A percentile compares a stretch with the other conserved stretches of the same genome.
Evolutionary conservation across 2,888 invertebrate species (phyloP).

Genomic region (Dascillus cervinus): DNA sequence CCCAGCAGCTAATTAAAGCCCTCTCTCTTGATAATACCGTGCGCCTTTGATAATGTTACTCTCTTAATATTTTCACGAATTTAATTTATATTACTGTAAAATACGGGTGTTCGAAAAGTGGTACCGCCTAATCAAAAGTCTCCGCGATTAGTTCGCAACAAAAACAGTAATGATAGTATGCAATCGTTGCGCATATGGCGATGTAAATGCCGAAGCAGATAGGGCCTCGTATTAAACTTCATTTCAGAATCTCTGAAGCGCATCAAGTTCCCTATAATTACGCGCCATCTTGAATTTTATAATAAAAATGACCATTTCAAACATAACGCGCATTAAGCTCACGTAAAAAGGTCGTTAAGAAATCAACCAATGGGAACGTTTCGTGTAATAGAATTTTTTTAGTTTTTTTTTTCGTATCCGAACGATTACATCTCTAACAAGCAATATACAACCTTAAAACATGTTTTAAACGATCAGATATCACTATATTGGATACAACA

Average conservation of each 20-base stretch:
- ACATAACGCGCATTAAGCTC: conserved; percentile 37
- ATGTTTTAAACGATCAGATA: conserved; percentile 11
- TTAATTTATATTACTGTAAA: too few species aligned
- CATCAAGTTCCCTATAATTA: conserved; percentile 15
- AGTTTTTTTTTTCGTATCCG: too few species aligned
- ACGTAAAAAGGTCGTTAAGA: conserved; percentile 45
- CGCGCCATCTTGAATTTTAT: conserved; percentile 41
- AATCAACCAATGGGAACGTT: conserved; percentile 40
- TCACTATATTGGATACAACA: conserved; percentile 2
- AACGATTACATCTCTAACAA: conserved; percentile 25
- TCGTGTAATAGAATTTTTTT: conserved; percentile 41
- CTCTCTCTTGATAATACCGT: too few species aligned
- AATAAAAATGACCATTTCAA: conserved; percentile 42
- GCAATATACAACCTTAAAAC: conserved; percentile 12
- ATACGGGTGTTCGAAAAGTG: too few species aligned
- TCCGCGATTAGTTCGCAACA: too few species aligned
- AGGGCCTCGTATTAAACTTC: conserved; percentile 11
- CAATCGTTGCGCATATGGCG: too few species aligned
- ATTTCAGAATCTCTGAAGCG: conserved; percentile 13
- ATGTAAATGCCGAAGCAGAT: too few species aligned
- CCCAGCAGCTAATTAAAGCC: too few species aligned
- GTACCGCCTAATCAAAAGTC: too few species aligned
- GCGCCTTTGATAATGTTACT: too few species aligned
- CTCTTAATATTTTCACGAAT: too few species aligned
- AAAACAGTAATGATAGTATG: too few species aligned